A percentile compares a stretch with the other conserved stretches of the same genome.
These are phyloP conservation scores for Mycteria americana DNA, from an alignment of 2,797 vertebrate species.

Conservation along the genomic window DNA sequence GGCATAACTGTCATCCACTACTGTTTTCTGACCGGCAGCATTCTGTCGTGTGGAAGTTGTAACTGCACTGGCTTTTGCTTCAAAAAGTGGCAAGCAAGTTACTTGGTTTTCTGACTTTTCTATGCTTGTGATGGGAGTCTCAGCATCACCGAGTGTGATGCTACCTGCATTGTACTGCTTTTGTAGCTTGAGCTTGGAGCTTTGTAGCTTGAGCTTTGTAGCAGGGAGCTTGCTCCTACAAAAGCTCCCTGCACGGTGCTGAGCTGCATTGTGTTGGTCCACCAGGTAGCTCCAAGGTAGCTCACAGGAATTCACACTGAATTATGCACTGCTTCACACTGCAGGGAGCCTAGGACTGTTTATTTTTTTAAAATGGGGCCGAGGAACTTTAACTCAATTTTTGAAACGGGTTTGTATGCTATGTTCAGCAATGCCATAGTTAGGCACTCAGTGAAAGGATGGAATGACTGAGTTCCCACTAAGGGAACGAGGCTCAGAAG, in stretches of 20 bases:
- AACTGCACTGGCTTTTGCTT: background rate
- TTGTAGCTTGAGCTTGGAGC: background rate
- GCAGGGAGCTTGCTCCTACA: background rate
- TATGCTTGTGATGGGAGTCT: background rate
- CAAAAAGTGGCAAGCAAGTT: background rate
- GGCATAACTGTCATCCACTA: background rate
- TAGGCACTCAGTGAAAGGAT: background rate
- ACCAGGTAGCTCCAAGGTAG: background rate
- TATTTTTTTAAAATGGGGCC: background rate
- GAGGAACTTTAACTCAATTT: background rate
- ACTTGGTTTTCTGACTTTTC: background rate
- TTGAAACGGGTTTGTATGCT: background rate
- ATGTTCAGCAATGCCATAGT: background rate
- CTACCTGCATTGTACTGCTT: background rate
- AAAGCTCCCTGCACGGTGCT: background rate
- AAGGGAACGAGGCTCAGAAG: rapidly evolving
- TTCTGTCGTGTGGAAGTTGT: background rate
- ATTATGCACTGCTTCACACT: background rate
- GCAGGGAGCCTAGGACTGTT: background rate
- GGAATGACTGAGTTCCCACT: background rate
- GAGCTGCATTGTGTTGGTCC: background rate
- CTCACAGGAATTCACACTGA: background rate
- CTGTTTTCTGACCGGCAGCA: background rate
- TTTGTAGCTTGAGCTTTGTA: background rate
- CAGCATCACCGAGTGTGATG: background rate